Evolutionary conservation across 1,140 invertebrate genomes (phyloP).

Genomic region (Lasaia peninsularis): DNA sequence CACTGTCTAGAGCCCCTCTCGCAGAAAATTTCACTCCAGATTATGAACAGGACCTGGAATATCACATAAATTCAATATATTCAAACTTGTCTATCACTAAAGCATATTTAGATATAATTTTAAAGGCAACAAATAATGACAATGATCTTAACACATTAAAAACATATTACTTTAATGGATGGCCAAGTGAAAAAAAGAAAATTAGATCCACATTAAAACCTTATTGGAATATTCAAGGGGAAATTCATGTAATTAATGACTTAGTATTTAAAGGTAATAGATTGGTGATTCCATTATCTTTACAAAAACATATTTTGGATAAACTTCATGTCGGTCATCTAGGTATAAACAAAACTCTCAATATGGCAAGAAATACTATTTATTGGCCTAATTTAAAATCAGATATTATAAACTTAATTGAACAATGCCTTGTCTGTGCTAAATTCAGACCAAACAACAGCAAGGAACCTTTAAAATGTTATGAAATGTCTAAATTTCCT

Average conservation of each 20-base stretch:
- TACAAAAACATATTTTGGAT: background rate
- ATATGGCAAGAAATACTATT: background rate
- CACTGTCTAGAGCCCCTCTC: slow-evolving; percentile 13
- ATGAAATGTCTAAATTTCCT: background rate
- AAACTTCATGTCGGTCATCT: background rate
- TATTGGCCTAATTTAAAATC: background rate
- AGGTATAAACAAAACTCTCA: background rate
- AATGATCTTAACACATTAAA: background rate
- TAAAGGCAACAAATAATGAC: background rate
- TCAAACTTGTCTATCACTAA: no score
- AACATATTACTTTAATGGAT: background rate
- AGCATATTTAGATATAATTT: background rate
- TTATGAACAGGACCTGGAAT: no score
- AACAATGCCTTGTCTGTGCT: background rate
- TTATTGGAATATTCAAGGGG: background rate
- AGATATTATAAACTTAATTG: background rate
- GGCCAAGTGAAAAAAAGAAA: background rate
- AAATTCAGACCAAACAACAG: background rate
- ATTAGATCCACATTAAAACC: background rate
- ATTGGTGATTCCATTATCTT: background rate
- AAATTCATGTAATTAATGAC: background rate
- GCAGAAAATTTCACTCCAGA: no score
- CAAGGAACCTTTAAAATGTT: background rate
- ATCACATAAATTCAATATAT: no score
- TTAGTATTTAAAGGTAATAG: background rate